phyloP scores from a whole-genome alignment of 2,113 vertebrate species.

The Chloebia gouldiae region DNA sequence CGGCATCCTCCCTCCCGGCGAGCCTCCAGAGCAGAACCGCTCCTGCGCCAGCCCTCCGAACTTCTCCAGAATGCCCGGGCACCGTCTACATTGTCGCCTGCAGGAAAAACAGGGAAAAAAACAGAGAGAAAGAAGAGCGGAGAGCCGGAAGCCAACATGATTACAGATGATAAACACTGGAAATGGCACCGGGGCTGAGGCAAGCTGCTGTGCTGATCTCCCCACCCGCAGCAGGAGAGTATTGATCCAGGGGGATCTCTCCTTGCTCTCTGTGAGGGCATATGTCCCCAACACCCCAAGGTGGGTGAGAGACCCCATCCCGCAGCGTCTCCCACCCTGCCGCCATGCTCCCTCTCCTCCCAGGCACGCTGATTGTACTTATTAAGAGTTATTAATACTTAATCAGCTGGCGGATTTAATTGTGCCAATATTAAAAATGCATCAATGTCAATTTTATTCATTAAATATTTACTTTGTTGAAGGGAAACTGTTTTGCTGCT shows the following conservation, averaged over 20 bases:
- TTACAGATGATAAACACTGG: slow-evolving; percentile 39
- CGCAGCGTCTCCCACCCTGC: accelerated
- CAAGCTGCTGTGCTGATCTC: background rate
- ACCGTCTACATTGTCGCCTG: background rate
- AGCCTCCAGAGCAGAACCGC: background rate
- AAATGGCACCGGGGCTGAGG: background rate
- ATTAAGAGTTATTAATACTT: slow-evolving; percentile 74
- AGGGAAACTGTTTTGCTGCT: slow-evolving; percentile 72
- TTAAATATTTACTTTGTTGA: slow-evolving; percentile 74
- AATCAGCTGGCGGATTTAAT: slow-evolving; percentile 70
- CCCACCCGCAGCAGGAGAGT: accelerated
- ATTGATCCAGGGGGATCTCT: background rate
- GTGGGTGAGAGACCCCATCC: background rate
- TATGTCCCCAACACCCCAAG: background rate
- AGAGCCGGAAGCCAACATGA: slow-evolving; percentile 19
- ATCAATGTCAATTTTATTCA: slow-evolving; percentile 74
- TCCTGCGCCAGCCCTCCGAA: background rate
- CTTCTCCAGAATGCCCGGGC: background rate
- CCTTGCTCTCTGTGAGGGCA: background rate
- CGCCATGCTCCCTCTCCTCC: slow-evolving; percentile 5
- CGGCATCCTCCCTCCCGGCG: background rate
- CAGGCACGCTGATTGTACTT: slow-evolving; percentile 64
- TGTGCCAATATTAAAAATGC: slow-evolving; percentile 76
- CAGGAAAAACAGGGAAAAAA: background rate
- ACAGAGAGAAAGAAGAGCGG: background rate